A percentile compares a stretch with the other conserved stretches of the same genome.
These are phyloP conservation scores for Drepana falcataria DNA, from an alignment of 2,888 invertebrate species.

Conservation along the genomic window DNA sequence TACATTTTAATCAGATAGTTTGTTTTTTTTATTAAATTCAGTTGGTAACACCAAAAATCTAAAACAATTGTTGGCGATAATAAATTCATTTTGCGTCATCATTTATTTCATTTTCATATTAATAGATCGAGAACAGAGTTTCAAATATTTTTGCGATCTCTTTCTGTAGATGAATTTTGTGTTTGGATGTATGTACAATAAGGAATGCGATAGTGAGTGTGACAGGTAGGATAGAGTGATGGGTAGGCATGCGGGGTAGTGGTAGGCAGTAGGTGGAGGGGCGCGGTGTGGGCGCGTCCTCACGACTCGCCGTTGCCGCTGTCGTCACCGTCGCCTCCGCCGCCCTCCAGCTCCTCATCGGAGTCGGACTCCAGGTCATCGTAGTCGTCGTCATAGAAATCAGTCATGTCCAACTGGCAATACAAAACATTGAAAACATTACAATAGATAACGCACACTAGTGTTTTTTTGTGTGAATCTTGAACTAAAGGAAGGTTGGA, in stretches of 20 bases:
- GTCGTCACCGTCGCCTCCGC: slow-evolving; percentile 90
- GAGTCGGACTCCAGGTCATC: slow-evolving; percentile 89
- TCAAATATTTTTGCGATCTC: too few relatives aligned
- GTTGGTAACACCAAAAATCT: too few relatives aligned
- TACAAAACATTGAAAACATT: background rate
- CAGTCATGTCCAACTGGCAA: slow-evolving; percentile 90
- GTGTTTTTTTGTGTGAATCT: too few relatives aligned
- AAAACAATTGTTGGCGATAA: too few relatives aligned
- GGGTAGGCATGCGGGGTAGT: background rate
- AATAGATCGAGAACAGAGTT: too few relatives aligned
- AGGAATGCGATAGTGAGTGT: background rate
- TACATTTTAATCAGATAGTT: too few relatives aligned
- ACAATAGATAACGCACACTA: too few relatives aligned
- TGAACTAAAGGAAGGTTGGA: too few relatives aligned
- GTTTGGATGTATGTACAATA: background rate
- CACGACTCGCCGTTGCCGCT: slow-evolving; percentile 96
- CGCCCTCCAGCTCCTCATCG: slow-evolving; percentile 81
- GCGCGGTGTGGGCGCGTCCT: slow-evolving; percentile 56
- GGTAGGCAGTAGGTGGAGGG: slow-evolving; percentile 5
- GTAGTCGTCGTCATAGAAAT: slow-evolving; percentile 97
- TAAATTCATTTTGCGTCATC: too few relatives aligned
- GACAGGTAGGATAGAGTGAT: slow-evolving; percentile 18
- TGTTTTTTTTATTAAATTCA: too few relatives aligned
- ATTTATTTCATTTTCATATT: too few relatives aligned
- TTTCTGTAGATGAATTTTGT: too few relatives aligned